These are phyloP conservation scores for Andrena praecox DNA, from an alignment of 2,888 invertebrate genomes.

Conservation along the genomic window DNA sequence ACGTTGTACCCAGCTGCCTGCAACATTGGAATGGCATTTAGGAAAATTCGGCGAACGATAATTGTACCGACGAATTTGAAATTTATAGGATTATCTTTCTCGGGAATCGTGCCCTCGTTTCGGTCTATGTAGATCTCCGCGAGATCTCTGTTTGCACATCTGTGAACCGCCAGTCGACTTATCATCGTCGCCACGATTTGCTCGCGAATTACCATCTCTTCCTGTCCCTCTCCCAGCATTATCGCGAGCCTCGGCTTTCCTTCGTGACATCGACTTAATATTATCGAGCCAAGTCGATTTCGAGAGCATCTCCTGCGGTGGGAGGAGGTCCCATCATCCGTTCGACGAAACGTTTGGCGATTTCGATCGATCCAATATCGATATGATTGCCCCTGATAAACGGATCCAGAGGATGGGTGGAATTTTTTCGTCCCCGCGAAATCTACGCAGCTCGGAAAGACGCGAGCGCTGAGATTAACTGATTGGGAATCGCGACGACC, in stretches of 20 bases:
- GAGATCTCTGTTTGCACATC: slow-evolving; percentile 66
- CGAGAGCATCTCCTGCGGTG: slow-evolving; percentile 3
- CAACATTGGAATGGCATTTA: no score
- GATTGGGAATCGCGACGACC: no score
- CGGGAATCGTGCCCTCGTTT: not conserved
- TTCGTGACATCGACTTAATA: not conserved
- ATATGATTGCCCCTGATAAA: slow-evolving; percentile 25
- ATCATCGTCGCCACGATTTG: slow-evolving; percentile 50
- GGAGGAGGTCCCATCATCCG: not conserved
- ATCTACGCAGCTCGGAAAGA: not conserved
- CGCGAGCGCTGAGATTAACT: not conserved
- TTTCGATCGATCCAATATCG: slow-evolving; percentile 45
- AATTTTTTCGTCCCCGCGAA: slow-evolving; percentile 26
- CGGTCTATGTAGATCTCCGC: slow-evolving; percentile 11
- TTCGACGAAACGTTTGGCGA: slow-evolving; percentile 22
- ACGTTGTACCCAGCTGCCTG: not conserved
- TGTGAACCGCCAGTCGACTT: slow-evolving; percentile 63
- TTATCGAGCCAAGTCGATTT: slow-evolving; percentile 20
- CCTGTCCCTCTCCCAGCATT: not conserved
- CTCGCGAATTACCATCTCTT: slow-evolving; percentile 47
- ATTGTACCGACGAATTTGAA: no score
- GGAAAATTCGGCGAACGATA: no score
- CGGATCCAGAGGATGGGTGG: slow-evolving; percentile 19
- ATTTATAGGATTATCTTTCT: not conserved
- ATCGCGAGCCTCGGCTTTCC: not conserved